Evolutionary conservation across 2,113 vertebrate genomes (phyloP).

Genomic region (Tragelaphus buxtoni): DNA sequence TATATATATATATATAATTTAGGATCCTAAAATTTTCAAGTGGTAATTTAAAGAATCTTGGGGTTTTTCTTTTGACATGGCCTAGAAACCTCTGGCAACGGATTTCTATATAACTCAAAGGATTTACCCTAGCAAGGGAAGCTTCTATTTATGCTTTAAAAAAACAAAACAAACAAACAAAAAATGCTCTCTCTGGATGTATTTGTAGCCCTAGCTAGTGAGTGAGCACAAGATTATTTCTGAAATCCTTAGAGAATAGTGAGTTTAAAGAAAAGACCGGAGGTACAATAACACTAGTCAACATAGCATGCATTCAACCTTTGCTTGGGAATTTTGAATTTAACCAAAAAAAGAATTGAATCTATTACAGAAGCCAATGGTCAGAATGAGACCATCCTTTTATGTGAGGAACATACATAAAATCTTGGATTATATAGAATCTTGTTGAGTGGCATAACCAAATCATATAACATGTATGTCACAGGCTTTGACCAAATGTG

Average conservation of each 20-base stretch:
- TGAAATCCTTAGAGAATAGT: not conserved
- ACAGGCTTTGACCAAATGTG: not conserved
- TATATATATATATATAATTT: not conserved
- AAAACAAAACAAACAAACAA: not conserved
- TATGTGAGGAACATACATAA: not conserved
- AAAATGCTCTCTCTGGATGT: not conserved
- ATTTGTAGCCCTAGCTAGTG: not conserved
- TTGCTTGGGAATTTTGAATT: slow-evolving; percentile 16
- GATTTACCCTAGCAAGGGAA: not conserved
- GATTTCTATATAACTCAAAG: slow-evolving; percentile 5
- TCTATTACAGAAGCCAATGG: not conserved
- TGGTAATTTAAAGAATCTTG: not conserved
- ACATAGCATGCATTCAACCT: not conserved
- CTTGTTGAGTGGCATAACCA: not conserved
- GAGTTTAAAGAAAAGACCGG: not conserved
- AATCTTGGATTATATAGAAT: not conserved
- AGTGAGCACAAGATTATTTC: not conserved
- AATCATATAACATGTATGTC: not conserved
- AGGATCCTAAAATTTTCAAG: not conserved
- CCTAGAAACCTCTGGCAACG: not conserved
- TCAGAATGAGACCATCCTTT: not conserved
- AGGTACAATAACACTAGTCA: not conserved
- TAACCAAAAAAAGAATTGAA: not conserved
- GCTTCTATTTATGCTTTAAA: not conserved
- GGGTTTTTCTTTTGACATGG: not conserved